Base-by-base conservation (phyloP, 2,113 vertebrate species). In the Polyodon spathula region DNA sequence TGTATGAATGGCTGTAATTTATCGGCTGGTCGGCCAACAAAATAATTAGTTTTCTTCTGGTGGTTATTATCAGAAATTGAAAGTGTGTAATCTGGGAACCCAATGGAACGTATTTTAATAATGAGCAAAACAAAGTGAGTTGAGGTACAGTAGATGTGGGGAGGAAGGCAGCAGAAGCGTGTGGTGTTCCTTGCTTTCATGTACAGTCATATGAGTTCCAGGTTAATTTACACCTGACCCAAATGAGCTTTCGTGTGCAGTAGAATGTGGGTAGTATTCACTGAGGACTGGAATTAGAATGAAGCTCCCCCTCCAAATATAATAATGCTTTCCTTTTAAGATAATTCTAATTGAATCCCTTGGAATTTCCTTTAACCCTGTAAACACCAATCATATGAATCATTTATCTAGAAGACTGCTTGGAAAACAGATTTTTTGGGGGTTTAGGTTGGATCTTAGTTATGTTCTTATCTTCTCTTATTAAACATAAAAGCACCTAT, bases 21-120 rank as follows among this genome's bases (percentile, higher is more conserved):
- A 79, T 78, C 82, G 84, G 79, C 80, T 84, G 84, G 78, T 79
- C 84, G 85, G 80, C 76, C 86, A 88, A 87, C 83, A 76, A 83
- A 83, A 80, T 86, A 87, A 86, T 88, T 86, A 79, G 80, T 81
- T 86, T 80, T 82, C 76, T 84, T 83, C 73, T 60, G 71, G 68
- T 75, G 79, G 78, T 73, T 71, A 71, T 74, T 76, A 73, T 73
- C 74, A 59, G 62, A 77, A 76, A 79, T 73, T 73, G 78, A 71
- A 70, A 79, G 77, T 79, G 78, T 67, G 71, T 82, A 72, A 77
- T 76, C 72, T 69, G 68, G 71, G 67, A 64, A 73, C 77, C 67
- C 66, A 40, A 10, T 37, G 68, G 46, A 69, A 63, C 69, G 71
- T 51, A 37, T 72, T 63, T 63, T 79, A 78, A 67, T 65, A 42